Evolutionary conservation across 2,113 vertebrate genomes (phyloP), one percentile per base, ranked within the genome.

Genomic region (Gasterosteus nipponicus): DNA sequence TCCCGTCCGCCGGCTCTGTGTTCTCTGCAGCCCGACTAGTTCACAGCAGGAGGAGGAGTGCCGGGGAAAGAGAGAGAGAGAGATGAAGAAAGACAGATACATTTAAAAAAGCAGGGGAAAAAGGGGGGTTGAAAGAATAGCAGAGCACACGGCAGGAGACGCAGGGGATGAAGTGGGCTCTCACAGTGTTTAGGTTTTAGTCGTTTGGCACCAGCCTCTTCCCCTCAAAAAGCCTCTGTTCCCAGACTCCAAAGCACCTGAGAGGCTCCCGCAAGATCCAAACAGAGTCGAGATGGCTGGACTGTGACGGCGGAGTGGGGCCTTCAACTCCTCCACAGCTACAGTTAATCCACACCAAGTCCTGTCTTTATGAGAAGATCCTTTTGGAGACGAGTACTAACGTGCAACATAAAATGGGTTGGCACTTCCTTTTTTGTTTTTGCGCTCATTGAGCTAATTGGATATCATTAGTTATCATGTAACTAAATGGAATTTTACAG

Each of bases 131-230:
- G 70, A 81, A 80, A 67, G 69, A 71, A 54, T 26, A 7, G 9
- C 58, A 64, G 70, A 85, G 70, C 75, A 74, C 75, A 69, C 51
- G 53, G 82, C 68, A 83, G 81, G 79, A 88, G 83, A 84, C 80
- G 78, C 63, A 68, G 26, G 69, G 86, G 85, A 87, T 86, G 81
- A 89, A 89, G 76, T 73, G 77, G 78, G 77, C 77, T 85, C 74
- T 78, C 41, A 58, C 77, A 77, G 54, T 87, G 91, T 93, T 93
- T 91, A 89, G 74, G 69, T 87, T 91, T 76, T 57, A 85, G 84
- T 59, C 69, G 8, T 71, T 85, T 89, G 87, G 83, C 84, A 83
- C 33, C 77, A 63, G 76, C 49, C 31, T 84, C 70, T 84, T 89
- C 79, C 78, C 58, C 63, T 78, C 69, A 63, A 75, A 88, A 81